Base-by-base conservation (phyloP, 2,113 vertebrate species). In the Chitala chitala region DNA sequence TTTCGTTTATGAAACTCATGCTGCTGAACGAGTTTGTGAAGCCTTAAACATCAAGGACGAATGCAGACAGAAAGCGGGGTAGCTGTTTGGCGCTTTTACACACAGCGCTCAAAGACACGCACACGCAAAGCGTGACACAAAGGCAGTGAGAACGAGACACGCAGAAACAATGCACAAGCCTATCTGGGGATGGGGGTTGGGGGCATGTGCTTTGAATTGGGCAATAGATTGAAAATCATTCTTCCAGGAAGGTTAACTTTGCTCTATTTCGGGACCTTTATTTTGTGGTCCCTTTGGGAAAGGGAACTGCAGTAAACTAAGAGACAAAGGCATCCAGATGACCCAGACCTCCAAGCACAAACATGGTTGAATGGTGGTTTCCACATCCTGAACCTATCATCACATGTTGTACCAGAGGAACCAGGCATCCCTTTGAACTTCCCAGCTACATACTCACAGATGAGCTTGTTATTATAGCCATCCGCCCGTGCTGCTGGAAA, bases 391-490 rank as follows among this genome's bases (percentile, higher is more conserved):
- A 80, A 82, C 82, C 78, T 78, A 79, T 86, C 85, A 81, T 84
- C 82, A 84, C 79, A 74, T 79, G 82, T 83, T 74, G 75, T 77
- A 85, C 79, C 80, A 81, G 79, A 87, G 82, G 79, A 89, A 85
- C 86, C 80, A 79, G 77, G 65, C 80, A 80, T 70, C 75, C 69
- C 85, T 90, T 90, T 90, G 87, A 90, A 90, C 86, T 84, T 76
- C 75, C 75, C 73, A 82, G 82, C 88, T 84, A 82, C 83, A 88
- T 82, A 89, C 80, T 82, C 82, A 82, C 82, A 88, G 84, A 90
- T 86, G 87, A 87, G 84, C 79, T 86, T 87, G 86, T 89, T 89
- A 88, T 90, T 89, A 84, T 82, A 85, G 88, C 81, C 81, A 77
- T 84, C 87, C 53, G 75, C 66, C 81, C 69, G 78, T 82, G 82